Base-by-base conservation (phyloP, 2,888 invertebrate species). In the Nezara viridula region DNA sequence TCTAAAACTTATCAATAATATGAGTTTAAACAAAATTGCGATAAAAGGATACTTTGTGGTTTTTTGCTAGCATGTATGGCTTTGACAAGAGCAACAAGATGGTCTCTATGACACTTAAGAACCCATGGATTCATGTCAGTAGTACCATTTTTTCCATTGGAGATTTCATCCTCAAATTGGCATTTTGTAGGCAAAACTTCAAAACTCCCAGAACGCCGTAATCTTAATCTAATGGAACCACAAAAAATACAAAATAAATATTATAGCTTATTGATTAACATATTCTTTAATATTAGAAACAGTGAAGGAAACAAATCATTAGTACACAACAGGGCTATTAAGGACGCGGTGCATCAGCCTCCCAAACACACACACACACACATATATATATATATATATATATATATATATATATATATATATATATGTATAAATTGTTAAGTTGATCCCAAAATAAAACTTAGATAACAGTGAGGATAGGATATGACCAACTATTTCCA, bases 41-140 rank as follows among this genome's bases (percentile, higher is more conserved):
- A 73, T 73, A 73, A 73, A 91, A 91, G 91, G 91, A 91, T 91
- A 91, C 91, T 91, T 49, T 90, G 91, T 81, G 90, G 90, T 40
- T 89, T 77, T 40, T 87, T 90, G 47, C 90, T 89, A 2, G 55
- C 50, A 44, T 90, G 86, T 81, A 91, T 90, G 60, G 86, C 37
- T 21, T 52, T 73, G 44, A 88, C 89, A 12, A 90, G 85, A 40
- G 86, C 90, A 9, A 90, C 85, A 9, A 91, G 89, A 85, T 91
- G 89, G 88, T 93, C 92, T 90, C 93, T 93, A 91, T 94, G 94
- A 91, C 94, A 94, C 90, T 93, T 93, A 50, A 94, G 92, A 88
- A 94, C 94, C 94, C 94, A 94, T 12, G 94, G 94, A 91, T 94
- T 94, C 88, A 93, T 92, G 47, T 66, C 49, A 27, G 88, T 88